A percentile compares a stretch with the other conserved stretches of the same genome.
Conservation (phyloP, 1,140 invertebrate genomes). For the Epicauta chinensis region DNA sequence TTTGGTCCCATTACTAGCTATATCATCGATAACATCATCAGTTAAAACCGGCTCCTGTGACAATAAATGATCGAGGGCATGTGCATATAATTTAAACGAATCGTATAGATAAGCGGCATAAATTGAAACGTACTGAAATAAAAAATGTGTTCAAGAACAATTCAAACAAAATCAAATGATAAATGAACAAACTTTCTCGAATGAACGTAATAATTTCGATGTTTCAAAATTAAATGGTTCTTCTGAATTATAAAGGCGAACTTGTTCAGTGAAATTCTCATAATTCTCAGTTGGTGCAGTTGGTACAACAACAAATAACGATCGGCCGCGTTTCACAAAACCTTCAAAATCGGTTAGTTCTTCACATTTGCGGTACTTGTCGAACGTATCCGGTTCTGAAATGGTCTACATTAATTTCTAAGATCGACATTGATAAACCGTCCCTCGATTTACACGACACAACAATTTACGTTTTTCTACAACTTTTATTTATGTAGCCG, state of each 20-base stretch:
- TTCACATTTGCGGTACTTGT: constrained; percentile 53
- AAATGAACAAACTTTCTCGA: constrained; percentile 50
- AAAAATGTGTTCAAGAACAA: constrained; percentile 12
- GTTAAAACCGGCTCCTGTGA: constrained; percentile 50
- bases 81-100: constrained; percentile 86
- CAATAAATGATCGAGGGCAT: constrained; percentile 72
- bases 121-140: constrained; percentile 75
- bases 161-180: not conserved
- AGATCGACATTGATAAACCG: too few species aligned
- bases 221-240: constrained; percentile 69
- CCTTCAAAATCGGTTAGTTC: constrained; percentile 49
- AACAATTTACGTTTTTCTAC: too few species aligned
- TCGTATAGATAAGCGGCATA: constrained; percentile 96
- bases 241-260: constrained; percentile 66
- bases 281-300: constrained; percentile 70
- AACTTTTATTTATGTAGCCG: too few species aligned
- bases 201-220: constrained; percentile 49
- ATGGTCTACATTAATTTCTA: too few species aligned
- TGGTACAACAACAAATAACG: constrained; percentile 77
- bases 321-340: constrained; percentile 66
- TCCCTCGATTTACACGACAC: too few species aligned
- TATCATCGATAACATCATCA: constrained; percentile 58
- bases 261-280: constrained; percentile 69
- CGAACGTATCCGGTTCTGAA: constrained; percentile 48
- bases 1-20: constrained; percentile 67